A percentile compares a stretch with the other conserved stretches of the same genome.
phyloP scores from a whole-genome alignment of 92 coral and sea anemone species.

The Ricordea florida region DNA sequence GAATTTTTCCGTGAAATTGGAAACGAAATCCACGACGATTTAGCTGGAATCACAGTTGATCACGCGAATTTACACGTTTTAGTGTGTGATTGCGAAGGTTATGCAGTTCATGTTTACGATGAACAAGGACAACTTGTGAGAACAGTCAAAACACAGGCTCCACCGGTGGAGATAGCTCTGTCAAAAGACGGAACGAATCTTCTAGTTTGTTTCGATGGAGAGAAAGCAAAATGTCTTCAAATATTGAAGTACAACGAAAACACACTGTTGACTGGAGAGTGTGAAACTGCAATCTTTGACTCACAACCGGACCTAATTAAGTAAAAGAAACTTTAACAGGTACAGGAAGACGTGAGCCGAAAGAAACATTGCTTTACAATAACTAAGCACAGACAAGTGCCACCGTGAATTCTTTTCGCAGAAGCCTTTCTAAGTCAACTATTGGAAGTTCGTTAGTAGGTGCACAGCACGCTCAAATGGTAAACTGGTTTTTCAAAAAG shows the following conservation, averaged over 20 bases:
- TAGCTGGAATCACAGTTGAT: conserved; percentile 15
- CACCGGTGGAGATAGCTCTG: conserved; percentile 10
- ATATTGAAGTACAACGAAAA: neutral
- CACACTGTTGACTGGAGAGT: too few species aligned
- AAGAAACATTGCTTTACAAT: too few species aligned
- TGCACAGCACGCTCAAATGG: too few species aligned
- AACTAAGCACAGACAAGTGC: too few species aligned
- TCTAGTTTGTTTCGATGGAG: conserved; percentile 9
- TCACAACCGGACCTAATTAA: too few species aligned
- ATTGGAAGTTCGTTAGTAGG: too few species aligned
- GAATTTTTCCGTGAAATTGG: conserved; percentile 13
- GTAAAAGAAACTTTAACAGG: too few species aligned
- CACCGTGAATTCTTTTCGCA: too few species aligned
- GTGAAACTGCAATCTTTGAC: too few species aligned
- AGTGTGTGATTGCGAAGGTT: conserved; percentile 12
- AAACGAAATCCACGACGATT: neutral
- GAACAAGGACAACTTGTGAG: neutral
- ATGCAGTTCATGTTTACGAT: conserved; percentile 11
- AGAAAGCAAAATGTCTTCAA: conserved; percentile 1
- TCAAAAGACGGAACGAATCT: conserved; percentile 1
- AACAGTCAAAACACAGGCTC: neutral
- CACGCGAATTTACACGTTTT: neutral
- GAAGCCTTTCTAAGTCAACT: too few species aligned
- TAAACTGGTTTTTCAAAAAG: too few species aligned
- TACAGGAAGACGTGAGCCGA: too few species aligned